phyloP scores from a whole-genome alignment of 2,113 vertebrate species.

The Columba livia region DNA sequence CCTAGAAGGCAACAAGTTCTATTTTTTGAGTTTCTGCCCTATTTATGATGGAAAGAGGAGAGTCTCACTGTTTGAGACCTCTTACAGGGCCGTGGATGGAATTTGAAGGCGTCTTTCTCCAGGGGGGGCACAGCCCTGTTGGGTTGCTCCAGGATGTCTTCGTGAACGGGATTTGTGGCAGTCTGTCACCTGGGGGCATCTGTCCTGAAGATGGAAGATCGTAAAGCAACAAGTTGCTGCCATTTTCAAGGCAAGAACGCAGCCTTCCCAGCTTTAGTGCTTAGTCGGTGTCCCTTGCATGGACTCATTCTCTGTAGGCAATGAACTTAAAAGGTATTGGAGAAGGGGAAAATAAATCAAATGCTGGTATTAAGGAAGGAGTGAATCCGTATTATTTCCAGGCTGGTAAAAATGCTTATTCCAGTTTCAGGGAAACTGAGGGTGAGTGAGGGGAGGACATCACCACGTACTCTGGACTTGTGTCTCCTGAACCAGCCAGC shows the following conservation, averaged over 20 bases:
- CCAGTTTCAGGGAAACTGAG: background rate
- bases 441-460: background rate
- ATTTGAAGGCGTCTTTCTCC: background rate
- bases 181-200: background rate
- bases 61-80: background rate
- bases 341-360: background rate
- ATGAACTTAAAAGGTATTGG: background rate
- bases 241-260: background rate
- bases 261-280: background rate
- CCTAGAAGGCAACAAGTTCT: background rate
- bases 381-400: background rate
- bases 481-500: background rate
- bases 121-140: background rate
- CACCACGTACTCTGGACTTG: background rate
- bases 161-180: background rate
- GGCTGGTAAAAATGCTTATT: background rate
- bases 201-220: background rate
- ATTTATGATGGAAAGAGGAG: background rate
- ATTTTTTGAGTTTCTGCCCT: background rate
- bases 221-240: background rate
- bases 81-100: background rate
- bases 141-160: background rate
- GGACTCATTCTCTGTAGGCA: background rate
- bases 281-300: background rate
- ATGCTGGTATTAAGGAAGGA: background rate